These are phyloP conservation scores for Tachyglossus aculeatus DNA, from an alignment of 2,797 vertebrate species.

Conservation along the genomic window DNA sequence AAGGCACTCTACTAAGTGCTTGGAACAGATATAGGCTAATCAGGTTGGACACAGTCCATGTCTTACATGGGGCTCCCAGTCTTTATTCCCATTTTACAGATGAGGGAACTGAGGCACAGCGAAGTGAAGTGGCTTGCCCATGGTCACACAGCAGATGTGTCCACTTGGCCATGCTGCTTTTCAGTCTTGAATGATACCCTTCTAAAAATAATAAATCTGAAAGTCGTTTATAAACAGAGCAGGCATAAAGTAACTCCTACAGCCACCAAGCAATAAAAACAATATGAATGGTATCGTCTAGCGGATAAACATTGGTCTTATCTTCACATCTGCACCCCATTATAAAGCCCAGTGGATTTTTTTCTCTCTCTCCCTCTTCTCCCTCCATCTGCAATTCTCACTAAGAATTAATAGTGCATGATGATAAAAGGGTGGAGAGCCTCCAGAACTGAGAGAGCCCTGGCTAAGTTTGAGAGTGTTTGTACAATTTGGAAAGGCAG, in stretches of 20 bases:
- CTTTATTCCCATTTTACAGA: too few species aligned
- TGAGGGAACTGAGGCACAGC: too few species aligned
- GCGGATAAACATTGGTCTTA: conserved; percentile 47
- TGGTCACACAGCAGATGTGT: too few species aligned
- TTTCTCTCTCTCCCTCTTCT: conserved; percentile 4
- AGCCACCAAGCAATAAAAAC: conserved; percentile 65
- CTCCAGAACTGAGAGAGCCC: conserved; percentile 65
- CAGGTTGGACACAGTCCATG: too few species aligned
- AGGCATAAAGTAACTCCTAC: conserved; percentile 51
- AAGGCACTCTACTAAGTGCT: too few species aligned
- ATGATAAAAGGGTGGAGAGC: conserved; percentile 67
- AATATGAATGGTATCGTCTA: conserved; percentile 51
- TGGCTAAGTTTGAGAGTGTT: conserved; percentile 66
- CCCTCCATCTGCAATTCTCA: conserved; percentile 64
- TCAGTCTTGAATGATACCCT: too few species aligned
- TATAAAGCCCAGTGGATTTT: conserved; percentile 49
- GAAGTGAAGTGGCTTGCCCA: too few species aligned
- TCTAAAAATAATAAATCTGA: conserved; percentile 40
- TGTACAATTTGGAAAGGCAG: conserved; percentile 64
- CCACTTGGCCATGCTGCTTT: too few species aligned
- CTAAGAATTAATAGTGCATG: conserved; percentile 69
- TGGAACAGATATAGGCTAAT: too few species aligned
- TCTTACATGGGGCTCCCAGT: too few species aligned
- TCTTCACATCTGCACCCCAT: conserved; percentile 69
- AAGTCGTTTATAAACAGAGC: conserved; percentile 50